These are phyloP conservation scores for Nibea coibor DNA, from an alignment of 2,113 vertebrate species.

Conservation along the genomic window DNA sequence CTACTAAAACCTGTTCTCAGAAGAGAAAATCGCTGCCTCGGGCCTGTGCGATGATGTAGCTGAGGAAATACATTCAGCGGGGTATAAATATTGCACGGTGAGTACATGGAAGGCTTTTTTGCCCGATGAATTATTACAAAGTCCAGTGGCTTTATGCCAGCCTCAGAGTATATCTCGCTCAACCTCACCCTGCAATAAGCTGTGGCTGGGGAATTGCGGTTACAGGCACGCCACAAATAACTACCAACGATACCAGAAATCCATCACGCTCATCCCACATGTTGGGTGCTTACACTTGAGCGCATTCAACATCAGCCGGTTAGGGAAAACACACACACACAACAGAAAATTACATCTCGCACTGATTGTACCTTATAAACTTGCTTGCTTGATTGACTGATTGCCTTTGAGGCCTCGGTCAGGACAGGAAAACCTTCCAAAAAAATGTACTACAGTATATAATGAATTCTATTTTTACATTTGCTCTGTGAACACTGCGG, in stretches of 20 bases:
- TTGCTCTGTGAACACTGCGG: neutral
- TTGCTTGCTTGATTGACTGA: neutral
- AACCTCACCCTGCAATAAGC: conserved; percentile 67
- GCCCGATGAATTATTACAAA: conserved; percentile 79
- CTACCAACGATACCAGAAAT: conserved; percentile 52
- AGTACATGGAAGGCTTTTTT: conserved; percentile 76
- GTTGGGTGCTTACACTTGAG: conserved; percentile 46
- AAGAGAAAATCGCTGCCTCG: conserved; percentile 56
- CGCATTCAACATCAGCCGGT: conserved; percentile 12
- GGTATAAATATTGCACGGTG: conserved; percentile 80
- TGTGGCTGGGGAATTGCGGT: conserved; percentile 70
- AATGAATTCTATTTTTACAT: neutral
- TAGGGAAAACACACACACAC: conserved; percentile 16
- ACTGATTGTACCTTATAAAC: too few relatives aligned
- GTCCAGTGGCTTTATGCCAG: conserved; percentile 71
- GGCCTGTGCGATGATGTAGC: conserved; percentile 52
- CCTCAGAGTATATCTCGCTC: conserved; percentile 60
- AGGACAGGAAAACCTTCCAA: neutral
- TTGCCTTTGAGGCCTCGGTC: conserved; percentile 7
- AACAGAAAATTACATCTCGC: too few relatives aligned
- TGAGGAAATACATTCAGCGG: conserved; percentile 64
- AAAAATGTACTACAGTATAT: neutral
- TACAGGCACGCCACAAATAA: conserved; percentile 65
- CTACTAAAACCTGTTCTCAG: conserved; percentile 28
- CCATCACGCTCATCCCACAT: conserved; percentile 65